Base-by-base conservation (phyloP, 2,888 invertebrate species). In the Petrolisthes cinctipes region DNA sequence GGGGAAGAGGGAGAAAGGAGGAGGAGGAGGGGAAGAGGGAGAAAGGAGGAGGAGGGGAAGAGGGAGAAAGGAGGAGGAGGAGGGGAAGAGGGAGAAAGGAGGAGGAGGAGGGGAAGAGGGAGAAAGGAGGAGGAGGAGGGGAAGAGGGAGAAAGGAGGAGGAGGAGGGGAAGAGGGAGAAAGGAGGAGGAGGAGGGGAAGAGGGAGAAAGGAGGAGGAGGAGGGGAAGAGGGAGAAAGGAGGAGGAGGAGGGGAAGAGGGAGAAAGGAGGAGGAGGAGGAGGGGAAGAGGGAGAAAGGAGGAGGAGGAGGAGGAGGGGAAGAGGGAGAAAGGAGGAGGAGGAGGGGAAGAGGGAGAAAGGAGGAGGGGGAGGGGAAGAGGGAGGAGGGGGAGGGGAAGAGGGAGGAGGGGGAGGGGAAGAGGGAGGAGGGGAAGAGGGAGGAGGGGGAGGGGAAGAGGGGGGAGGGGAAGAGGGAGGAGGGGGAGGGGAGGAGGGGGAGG, bases 141-240 rank as follows among this genome's bases (percentile, higher is more conserved):
- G 51, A 4, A 71, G 6, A 4, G 68, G 37, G 23, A 54, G 73
- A n/a, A 23, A 78, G 68, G 57, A 78, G 79, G 68, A 73, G 53
- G 80, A 56, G n/a, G 68, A 51, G 66, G 78, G 66, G 56, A 73
- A 54, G 56, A 80, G 54, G 61, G 79, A 73, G 78, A 61, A 4
- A 71, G 54, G 51, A 14, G 9, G 5, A 53, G 68, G 54, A 73
- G 80, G 17, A 80, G 85, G 23, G 23, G 78, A 51, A 23, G 20
- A 76, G 76, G 51, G 78, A 56, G 37, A 75, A 23, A n/a, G 73
- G 37, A 61, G 53, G 56, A 53, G 23, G 1, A 7, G 54, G 17
- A 51, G 54, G 56, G 56, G 11, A 75, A n/a, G 23, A 71, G 54
- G 54, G n/a, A 57, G 37, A 11, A n/a, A 54, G 68, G 61, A 11